phyloP scores from a whole-genome alignment of 2,888 invertebrate genomes.

The Ctenicera cuprea region DNA sequence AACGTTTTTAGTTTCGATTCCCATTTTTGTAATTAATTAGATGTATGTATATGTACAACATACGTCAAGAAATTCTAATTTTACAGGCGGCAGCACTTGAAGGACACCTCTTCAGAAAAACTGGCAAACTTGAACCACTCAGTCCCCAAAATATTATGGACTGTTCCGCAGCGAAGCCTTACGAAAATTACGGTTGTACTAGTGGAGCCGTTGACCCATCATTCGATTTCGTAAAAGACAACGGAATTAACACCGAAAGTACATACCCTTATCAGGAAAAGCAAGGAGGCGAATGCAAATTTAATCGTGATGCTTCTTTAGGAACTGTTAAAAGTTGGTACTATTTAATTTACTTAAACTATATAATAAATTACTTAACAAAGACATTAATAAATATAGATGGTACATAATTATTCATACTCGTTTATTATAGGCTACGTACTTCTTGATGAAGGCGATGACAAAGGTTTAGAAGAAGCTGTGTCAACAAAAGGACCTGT shows the following conservation, averaged over 20 bases:
- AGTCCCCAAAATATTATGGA: slow-evolving; percentile 74
- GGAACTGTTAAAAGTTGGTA: slow-evolving; percentile 27
- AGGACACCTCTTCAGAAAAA: slow-evolving; percentile 71
- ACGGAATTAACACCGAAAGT: slow-evolving; percentile 74
- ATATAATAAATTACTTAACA: neutral
- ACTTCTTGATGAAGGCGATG: slow-evolving; percentile 76
- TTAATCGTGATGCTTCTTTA: neutral
- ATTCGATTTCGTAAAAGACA: slow-evolving; percentile 68
- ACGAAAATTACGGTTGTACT: slow-evolving; percentile 72
- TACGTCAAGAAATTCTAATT: neutral
- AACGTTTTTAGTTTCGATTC: too few species aligned
- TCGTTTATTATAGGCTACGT: slow-evolving; percentile 76
- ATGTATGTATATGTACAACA: neutral
- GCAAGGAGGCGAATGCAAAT: slow-evolving; percentile 26
- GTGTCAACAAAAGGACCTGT: slow-evolving; percentile 79
- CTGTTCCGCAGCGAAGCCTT: slow-evolving; percentile 67
- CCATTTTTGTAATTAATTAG: too few species aligned
- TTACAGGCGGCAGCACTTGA: slow-evolving; percentile 73
- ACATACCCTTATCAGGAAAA: slow-evolving; percentile 73
- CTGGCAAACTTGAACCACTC: slow-evolving; percentile 70
- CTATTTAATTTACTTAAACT: neutral
- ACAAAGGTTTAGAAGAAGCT: slow-evolving; percentile 80
- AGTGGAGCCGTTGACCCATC: slow-evolving; percentile 72
- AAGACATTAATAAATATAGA: neutral
- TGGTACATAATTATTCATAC: slow-evolving; percentile 70